phyloP scores from a whole-genome alignment of 2,888 invertebrate species.

The Amphiduros pacificus region DNA sequence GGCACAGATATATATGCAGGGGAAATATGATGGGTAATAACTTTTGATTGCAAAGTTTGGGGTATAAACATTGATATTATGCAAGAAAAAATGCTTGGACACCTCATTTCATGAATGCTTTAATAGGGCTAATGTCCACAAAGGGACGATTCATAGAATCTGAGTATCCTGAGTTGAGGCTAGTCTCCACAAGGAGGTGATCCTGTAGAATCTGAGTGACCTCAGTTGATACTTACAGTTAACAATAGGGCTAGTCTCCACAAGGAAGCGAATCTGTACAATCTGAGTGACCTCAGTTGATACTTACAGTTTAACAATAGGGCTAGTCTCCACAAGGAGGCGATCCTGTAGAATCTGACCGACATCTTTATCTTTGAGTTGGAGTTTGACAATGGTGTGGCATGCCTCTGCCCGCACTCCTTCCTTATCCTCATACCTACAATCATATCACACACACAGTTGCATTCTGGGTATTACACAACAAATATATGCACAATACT shows the following conservation, averaged over 20 bases:
- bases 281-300: no score
- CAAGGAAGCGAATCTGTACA: slow-evolving; percentile 52
- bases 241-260: slow-evolving; percentile 51
- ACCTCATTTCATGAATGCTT: no score
- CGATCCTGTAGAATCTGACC: slow-evolving; percentile 54
- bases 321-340: slow-evolving; percentile 52
- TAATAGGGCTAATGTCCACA: no score
- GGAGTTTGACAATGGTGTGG: slow-evolving; percentile 47
- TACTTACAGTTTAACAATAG: slow-evolving; percentile 51
- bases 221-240: no score
- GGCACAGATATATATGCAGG: no score
- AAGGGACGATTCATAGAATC: no score
- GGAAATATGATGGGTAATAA: no score
- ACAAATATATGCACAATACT: background rate
- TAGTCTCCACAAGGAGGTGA: slow-evolving; percentile 53
- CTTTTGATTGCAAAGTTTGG: no score
- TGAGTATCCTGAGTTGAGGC: no score
- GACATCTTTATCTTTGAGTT: slow-evolving; percentile 45
- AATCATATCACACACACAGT: slow-evolving; percentile 54
- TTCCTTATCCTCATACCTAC: slow-evolving; percentile 53
- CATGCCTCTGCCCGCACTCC: slow-evolving; percentile 58
- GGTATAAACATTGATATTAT: no score
- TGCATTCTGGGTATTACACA: slow-evolving; percentile 38
- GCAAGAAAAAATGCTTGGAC: no score
- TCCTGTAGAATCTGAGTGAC: slow-evolving; percentile 54